Evolutionary conservation across 2,113 vertebrate species (phyloP), one percentile per base, ranked within the genome.

Genomic region (Cyprinus carpio): DNA sequence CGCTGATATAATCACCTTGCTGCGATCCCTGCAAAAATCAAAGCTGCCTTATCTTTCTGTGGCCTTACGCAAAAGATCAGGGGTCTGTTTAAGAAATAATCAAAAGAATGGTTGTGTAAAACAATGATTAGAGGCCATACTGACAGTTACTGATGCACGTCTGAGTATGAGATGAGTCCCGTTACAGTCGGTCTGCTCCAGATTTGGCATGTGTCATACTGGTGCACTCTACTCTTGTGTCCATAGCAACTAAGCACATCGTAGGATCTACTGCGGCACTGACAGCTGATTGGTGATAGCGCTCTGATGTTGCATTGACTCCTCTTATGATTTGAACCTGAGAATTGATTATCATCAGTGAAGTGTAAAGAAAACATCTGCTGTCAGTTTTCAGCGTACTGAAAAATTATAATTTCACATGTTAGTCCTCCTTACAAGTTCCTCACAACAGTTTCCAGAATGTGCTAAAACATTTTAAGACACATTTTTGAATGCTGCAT

Each of bases 161-260:
- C 29, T 34, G 29, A 4, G 69, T 23, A 6, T 40, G 81, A 83
- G 85, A 88, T 74, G 67, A 88, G 54, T 86, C 84, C 71, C n/a
- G 75, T 84, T 67, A 88, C 81, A 71, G 56, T 84, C 60, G 81
- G 67, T 86, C 75, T 88, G 84, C 83, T 77, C 43, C 58, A 80
- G 80, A 84, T 86, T 86, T 88, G 90, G 90, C 88, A 92, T 64
- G 90, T 90, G 90, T 89, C 79, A 84, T 89, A 86, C 76, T 65
- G 51, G 16, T 79, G 81, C 87, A 74, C 83, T 83, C 86, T 76
- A 62, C 46, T 87, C 76, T 82, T 56, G 94, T 94, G 91, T 91
- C 93, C 91, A 93, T 94, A 85, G 92, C 90, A 94, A 93, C 93
- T 85, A 74, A 90, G 88, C 81, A 37, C 80, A 81, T 87, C 84